Evolutionary conservation across 2,797 vertebrate species (phyloP).

Genomic region (Garrulus glandarius): DNA sequence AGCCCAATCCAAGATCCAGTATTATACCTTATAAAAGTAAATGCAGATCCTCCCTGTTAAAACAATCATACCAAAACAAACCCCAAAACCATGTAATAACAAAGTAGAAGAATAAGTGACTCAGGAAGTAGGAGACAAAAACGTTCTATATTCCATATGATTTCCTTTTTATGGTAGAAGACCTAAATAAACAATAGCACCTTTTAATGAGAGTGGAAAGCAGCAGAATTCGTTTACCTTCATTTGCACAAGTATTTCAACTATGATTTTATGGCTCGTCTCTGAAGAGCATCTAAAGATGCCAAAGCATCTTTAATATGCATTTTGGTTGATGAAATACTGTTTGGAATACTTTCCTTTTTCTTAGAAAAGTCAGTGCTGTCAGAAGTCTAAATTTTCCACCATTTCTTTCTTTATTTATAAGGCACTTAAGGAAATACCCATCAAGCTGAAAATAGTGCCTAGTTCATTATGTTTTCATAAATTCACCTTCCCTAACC

Average conservation of each 20-base stretch:
- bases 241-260: neutral
- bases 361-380: conserved; percentile 31
- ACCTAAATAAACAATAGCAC: neutral
- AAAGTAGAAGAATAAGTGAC: neutral
- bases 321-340: neutral
- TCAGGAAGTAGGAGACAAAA: neutral
- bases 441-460: neutral
- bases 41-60: neutral
- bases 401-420: neutral
- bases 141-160: neutral
- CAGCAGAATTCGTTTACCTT: neutral
- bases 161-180: neutral
- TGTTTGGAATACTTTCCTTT: conserved; percentile 42
- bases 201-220: neutral
- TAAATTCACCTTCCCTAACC: neutral
- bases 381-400: neutral
- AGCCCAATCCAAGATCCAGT: neutral
- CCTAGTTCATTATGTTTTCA: neutral
- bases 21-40: neutral
- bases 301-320: neutral
- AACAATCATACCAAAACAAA: neutral
- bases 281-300: neutral
- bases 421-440: neutral
- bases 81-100: rapidly evolving
- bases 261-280: neutral